Conservation (phyloP, 2,888 invertebrate genomes). For the Platycnemis pennipes region DNA sequence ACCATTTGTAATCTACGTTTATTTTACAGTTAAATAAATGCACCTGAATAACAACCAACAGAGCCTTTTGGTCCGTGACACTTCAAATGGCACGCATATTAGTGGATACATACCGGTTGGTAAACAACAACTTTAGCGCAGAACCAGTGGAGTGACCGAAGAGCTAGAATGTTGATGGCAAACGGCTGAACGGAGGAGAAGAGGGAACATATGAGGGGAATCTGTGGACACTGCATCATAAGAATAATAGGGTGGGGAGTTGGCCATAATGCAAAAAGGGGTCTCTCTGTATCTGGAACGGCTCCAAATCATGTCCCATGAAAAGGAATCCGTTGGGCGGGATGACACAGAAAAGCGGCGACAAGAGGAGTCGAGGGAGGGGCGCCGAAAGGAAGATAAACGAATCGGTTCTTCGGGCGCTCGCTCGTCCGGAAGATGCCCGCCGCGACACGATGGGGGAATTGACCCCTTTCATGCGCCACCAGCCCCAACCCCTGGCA, state of each 20-base stretch:
- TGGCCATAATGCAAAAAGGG: background rate
- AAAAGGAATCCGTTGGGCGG: background rate
- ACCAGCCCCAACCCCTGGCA: too few species aligned
- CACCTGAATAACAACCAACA: too few species aligned
- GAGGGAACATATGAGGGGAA: background rate
- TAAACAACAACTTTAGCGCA: too few species aligned
- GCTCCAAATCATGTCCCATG: constrained; percentile 13
- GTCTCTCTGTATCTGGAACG: background rate
- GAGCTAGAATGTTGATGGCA: too few species aligned
- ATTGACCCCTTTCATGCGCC: too few species aligned
- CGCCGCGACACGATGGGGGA: background rate
- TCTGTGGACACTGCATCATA: background rate
- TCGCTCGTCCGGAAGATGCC: background rate
- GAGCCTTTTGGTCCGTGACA: too few species aligned
- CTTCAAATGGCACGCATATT: too few species aligned
- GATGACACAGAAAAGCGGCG: background rate
- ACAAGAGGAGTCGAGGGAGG: background rate
- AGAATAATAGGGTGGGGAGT: background rate
- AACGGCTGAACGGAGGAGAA: background rate
- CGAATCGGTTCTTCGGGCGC: background rate
- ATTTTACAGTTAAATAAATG: too few species aligned
- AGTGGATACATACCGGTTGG: too few species aligned
- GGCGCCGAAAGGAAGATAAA: background rate
- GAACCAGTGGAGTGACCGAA: too few species aligned
- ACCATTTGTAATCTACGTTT: too few species aligned